phyloP scores from a whole-genome alignment of 2,113 vertebrate species.

The Rhabdomys dilectus region DNA sequence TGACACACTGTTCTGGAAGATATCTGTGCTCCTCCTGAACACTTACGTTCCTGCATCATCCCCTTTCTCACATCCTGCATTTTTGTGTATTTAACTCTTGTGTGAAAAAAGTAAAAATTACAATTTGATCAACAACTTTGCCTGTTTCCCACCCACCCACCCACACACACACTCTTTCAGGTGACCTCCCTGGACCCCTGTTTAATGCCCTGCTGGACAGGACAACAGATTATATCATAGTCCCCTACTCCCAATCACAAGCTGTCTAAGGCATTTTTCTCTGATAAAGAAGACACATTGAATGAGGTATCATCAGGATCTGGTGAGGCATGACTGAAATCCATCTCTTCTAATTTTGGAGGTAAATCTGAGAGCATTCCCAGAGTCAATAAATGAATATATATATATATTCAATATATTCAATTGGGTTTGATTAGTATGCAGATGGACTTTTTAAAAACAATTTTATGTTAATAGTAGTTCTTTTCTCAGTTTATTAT shows the following conservation, averaged over 20 bases:
- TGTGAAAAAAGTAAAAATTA: too few species aligned
- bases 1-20: too few species aligned
- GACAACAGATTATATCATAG: background rate
- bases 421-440: constrained; percentile 45
- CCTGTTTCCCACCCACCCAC: too few species aligned
- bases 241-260: constrained; percentile 84
- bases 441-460: background rate
- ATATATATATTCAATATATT: background rate
- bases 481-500: constrained; percentile 32
- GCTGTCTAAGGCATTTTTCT: constrained; percentile 90
- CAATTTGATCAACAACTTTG: too few species aligned
- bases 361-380: constrained; percentile 97
- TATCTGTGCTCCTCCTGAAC: too few species aligned
- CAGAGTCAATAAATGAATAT: constrained; percentile 81
- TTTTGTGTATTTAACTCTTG: too few species aligned
- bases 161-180: too few species aligned
- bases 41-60: too few species aligned
- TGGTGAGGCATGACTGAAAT: constrained; percentile 89
- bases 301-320: constrained; percentile 90
- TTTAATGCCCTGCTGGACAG: background rate
- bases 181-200: too few species aligned
- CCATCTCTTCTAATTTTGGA: constrained; percentile 95
- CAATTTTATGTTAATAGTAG: constrained; percentile 34
- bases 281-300: constrained; percentile 94
- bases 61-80: too few species aligned